These are phyloP conservation scores for Polymixis lichenea DNA, from an alignment of 2,888 invertebrate species.

Conservation along the genomic window DNA sequence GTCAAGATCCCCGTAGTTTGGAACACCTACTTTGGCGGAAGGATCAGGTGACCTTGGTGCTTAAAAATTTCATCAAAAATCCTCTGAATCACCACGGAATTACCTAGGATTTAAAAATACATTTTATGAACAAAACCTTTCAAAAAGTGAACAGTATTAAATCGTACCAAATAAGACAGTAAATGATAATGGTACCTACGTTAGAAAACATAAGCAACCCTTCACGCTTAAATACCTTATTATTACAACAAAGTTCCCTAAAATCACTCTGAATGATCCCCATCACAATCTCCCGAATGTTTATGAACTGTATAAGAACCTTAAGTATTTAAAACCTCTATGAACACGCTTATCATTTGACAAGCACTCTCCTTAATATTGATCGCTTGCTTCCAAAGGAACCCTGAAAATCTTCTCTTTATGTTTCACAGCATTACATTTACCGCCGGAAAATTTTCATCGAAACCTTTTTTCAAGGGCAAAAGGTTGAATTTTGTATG, in stretches of 20 bases:
- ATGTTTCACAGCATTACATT: constrained; percentile 4
- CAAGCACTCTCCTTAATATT: constrained; percentile 74
- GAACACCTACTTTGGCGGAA: not conserved
- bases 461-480: not conserved
- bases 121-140: not conserved
- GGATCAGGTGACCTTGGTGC: not conserved
- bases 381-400: constrained; percentile 76
- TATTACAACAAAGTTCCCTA: constrained; percentile 3
- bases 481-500: constrained; percentile 63
- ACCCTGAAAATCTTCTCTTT: constrained; percentile 52
- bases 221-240: constrained; percentile 7
- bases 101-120: not conserved
- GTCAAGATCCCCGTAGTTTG: not conserved
- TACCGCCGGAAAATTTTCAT: not conserved
- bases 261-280: constrained; percentile 30
- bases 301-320: constrained; percentile 53
- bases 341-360: constrained; percentile 70
- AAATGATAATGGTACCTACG: not conserved
- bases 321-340: constrained; percentile 65
- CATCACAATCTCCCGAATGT: constrained; percentile 33
- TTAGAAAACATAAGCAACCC: not conserved
- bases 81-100: not conserved
- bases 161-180: not conserved
- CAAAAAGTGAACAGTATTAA: not conserved
- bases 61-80: not conserved